These are phyloP conservation scores for Achlya flavicornis DNA, from an alignment of 2,888 invertebrate species.

Conservation along the genomic window DNA sequence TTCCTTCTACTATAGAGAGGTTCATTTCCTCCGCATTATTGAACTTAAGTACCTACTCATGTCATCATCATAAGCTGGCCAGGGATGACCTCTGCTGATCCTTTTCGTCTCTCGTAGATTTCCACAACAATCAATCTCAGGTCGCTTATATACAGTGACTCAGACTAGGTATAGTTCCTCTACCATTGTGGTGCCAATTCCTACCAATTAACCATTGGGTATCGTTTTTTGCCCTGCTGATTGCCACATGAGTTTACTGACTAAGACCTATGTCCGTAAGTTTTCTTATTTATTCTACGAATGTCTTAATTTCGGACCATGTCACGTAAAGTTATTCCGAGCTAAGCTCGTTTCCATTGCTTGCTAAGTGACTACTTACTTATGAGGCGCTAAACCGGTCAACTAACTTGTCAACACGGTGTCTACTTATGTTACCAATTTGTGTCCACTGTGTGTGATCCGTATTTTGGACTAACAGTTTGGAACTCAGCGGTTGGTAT, in stretches of 20 bases:
- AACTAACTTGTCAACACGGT: constrained; percentile 18
- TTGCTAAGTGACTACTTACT: constrained; percentile 31
- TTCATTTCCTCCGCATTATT: constrained; percentile 31
- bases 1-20: constrained; percentile 28
- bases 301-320: background rate
- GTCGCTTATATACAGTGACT: too few relatives aligned
- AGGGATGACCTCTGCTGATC: background rate
- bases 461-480: constrained; percentile 5
- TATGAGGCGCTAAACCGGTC: constrained; percentile 47
- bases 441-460: constrained; percentile 5
- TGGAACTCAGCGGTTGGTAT: too few relatives aligned
- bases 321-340: background rate
- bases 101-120: too few relatives aligned
- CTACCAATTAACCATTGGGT: background rate
- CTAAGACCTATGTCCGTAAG: background rate
- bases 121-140: too few relatives aligned
- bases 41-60: constrained; percentile 31
- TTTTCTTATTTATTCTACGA: background rate
- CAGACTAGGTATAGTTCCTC: too few relatives aligned
- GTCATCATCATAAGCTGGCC: background rate
- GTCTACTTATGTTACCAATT: constrained; percentile 27
- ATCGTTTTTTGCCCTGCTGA: background rate
- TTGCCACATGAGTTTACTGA: background rate
- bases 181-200: too few relatives aligned
- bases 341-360: background rate